Base-by-base conservation (phyloP, 92 coral and sea anemone species). In the Actinostola sp. region DNA sequence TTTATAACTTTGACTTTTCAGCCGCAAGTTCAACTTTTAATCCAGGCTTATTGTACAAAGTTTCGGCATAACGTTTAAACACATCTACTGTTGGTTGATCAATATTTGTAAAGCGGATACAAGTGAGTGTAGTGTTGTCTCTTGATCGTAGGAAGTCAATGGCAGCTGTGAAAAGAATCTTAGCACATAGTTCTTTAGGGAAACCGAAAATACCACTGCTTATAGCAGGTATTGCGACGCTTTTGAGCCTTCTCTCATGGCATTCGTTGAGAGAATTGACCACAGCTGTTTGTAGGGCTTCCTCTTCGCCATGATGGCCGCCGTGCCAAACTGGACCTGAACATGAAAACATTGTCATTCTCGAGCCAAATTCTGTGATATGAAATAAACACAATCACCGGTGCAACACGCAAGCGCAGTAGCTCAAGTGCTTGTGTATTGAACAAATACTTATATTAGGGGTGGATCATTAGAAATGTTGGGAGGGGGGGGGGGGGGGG, bases 131-230 rank as follows among this genome's bases (percentile, higher is more conserved):
- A 66, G 82, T 72, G 41, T 73, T 73, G 35, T 73, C 65, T 63
- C 70, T 73, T 0, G 86, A 26, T 11, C 84, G 61, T 5, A 84
- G 75, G 61, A 93, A 89, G 28, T 85, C 70, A 42, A 81, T 48
- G 15, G 80, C 84, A 4, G 82, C 81, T 0, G 92, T 59, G 75
- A 93, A 91, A 20, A 84, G 71, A 61, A 87, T 75, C 58, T 82
- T 73, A 0, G 98, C 98, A 45, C 98, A 90, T 3, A 82, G 83
- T 0, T 78, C 83, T 69, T 85, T 93, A 11, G 98, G 98, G 33
- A 93, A 92, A 8, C 98, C 98, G 65, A 88, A 93, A 15, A 93
- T 93, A 1, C 98, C 98, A 61, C 94, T 85, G 67, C 98, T 93
- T 29, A 93, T 93, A 8, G 98, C 98, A 27, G 98, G 89, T 33